phyloP scores from a whole-genome alignment of 2,113 vertebrate genomes.

The Tringa solitaria region DNA sequence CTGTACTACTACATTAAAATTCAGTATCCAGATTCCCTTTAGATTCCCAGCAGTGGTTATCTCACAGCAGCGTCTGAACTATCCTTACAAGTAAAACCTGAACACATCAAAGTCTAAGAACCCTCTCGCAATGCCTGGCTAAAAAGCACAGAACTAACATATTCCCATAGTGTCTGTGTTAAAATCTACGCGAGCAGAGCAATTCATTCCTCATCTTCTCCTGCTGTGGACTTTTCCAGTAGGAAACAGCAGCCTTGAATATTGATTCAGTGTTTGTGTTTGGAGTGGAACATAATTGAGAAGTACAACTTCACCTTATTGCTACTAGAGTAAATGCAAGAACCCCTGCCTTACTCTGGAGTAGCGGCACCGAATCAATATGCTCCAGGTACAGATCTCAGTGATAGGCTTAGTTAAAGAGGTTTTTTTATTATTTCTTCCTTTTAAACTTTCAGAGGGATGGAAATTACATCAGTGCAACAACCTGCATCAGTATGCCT shows the following conservation, averaged over 20 bases:
- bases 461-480: not conserved
- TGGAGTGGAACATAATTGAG: not conserved
- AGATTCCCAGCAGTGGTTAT: not conserved
- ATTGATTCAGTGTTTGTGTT: not conserved
- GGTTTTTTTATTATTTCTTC: not conserved
- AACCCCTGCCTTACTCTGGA: not conserved
- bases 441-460: not conserved
- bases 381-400: not conserved
- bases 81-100: not conserved
- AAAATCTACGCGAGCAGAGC: not conserved
- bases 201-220: not conserved
- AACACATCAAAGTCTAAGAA: not conserved
- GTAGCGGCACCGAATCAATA: not conserved
- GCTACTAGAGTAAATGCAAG: not conserved
- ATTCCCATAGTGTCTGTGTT: not conserved
- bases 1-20: not conserved
- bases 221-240: not conserved
- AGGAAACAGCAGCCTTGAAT: not conserved
- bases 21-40: not conserved
- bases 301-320: not conserved
- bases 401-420: not conserved
- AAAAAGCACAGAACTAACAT: not conserved
- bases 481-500: not conserved
- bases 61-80: not conserved
- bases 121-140: not conserved